A percentile compares a stretch with the other conserved stretches of the same genome.
These are phyloP conservation scores for Macaria liturata DNA, from an alignment of 2,888 invertebrate species.

Conservation along the genomic window DNA sequence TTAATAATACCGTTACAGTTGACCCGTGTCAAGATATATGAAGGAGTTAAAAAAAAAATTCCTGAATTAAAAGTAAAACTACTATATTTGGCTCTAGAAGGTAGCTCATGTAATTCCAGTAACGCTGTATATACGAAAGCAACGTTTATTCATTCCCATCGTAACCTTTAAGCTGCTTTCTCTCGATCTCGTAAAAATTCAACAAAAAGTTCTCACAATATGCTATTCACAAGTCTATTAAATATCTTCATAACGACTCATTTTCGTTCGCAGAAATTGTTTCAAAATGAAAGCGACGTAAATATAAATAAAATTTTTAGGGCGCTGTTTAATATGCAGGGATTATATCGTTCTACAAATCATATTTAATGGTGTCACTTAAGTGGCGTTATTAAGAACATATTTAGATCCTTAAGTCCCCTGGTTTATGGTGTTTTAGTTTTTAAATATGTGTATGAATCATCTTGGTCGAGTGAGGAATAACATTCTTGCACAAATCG, in stretches of 20 bases:
- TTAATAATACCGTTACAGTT: too few species aligned
- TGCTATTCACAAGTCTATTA: conserved; percentile 22
- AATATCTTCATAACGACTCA: conserved; percentile 18
- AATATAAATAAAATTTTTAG: conserved; percentile 23
- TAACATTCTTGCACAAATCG: too few species aligned
- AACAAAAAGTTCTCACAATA: conserved; percentile 11
- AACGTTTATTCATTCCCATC: conserved; percentile 20
- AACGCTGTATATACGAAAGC: neutral
- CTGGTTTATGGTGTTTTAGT: too few species aligned
- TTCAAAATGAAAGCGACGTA: conserved; percentile 18
- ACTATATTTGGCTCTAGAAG: too few species aligned
- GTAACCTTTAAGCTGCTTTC: conserved; percentile 21
- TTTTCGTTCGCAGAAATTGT: conserved; percentile 7
- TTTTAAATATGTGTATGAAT: too few species aligned
- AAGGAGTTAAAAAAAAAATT: too few species aligned
- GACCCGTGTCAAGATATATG: too few species aligned
- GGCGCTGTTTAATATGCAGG: conserved; percentile 20
- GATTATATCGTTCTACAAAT: conserved; percentile 26
- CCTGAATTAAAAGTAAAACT: too few species aligned
- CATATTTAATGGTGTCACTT: conserved; percentile 23
- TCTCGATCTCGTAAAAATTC: conserved; percentile 12
- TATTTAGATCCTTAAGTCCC: too few species aligned
- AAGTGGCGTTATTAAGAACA: conserved; percentile 6
- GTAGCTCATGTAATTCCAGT: too few species aligned
- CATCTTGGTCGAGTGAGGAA: too few species aligned